Evolutionary conservation across 2,888 invertebrate species (phyloP).

Genomic region (Dascillus cervinus): DNA sequence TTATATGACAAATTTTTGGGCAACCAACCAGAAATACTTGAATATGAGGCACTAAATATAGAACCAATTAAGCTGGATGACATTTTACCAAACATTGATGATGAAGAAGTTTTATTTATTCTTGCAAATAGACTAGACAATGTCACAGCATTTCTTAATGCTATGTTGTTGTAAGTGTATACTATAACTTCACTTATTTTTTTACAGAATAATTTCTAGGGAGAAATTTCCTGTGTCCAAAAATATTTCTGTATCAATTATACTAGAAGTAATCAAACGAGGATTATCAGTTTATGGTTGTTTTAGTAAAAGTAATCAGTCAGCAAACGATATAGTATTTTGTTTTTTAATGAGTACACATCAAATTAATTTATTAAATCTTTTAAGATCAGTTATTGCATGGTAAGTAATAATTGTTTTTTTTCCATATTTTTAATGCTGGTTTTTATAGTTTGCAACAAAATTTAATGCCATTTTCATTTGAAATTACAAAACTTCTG

Average conservation of each 20-base stretch:
- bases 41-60: constrained; percentile 2
- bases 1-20: constrained; percentile 14
- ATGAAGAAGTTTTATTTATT: too few relatives aligned
- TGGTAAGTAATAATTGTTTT: constrained; percentile 11
- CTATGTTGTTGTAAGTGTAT: constrained; percentile 16
- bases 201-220: too few relatives aligned
- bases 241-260: constrained; percentile 5
- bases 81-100: too few relatives aligned
- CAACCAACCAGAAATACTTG: constrained; percentile 11
- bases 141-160: constrained; percentile 14
- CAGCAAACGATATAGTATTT: too few relatives aligned
- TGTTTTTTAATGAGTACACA: constrained; percentile 6
- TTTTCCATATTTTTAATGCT: constrained; percentile 2
- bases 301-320: background rate
- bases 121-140: constrained; percentile 13
- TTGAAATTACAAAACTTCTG: constrained; percentile 16
- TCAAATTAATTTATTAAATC: constrained; percentile 17
- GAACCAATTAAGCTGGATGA: constrained; percentile 7
- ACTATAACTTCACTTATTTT: too few relatives aligned
- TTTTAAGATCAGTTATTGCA: constrained; percentile 17
- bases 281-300: constrained; percentile 11
- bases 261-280: constrained; percentile 14
- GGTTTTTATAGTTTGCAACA: constrained; percentile 15
- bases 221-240: constrained; percentile 14
- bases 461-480: constrained; percentile 18